Evolutionary conservation across 2,113 vertebrate genomes (phyloP), one percentile per base, ranked within the genome.

Genomic region (Callithrix jacchus): DNA sequence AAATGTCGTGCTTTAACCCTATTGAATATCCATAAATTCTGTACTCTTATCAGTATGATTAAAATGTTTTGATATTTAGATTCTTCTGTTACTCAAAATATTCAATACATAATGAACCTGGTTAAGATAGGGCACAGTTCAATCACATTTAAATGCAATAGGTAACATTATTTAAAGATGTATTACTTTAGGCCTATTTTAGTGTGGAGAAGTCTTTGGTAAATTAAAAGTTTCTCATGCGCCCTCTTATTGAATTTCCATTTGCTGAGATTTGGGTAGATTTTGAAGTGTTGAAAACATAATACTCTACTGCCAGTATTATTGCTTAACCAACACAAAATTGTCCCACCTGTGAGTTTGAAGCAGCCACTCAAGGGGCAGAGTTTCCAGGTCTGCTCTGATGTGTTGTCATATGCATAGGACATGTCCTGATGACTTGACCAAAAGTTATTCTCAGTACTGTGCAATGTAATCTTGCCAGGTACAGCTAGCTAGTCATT

Each of bases 121-220:
- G 37, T 87, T 76, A 70, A 90, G 89, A 45, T n/a, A 82, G n/a
- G 87, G 37, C 71, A 70, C 52, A 74, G 42, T 92, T 79, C 68
- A 58, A 32, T 56, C 25, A 89, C 76, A 80, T 79, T 87, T 64
- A 86, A 91, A 81, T 86, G 45, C n/a, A 92, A 12, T 58, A n/a
- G n/a, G n/a, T n/a, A 47, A 9, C 3, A 13, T 71, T 74, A n/a
- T 45, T 91, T 89, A 89, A 68, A 87, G 25, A 49, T 56, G 17
- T 49, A 3, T 70, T 86, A 16, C 73, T 58, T 95, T 86, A 93
- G 89, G 18, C 6, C 5, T 47, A 71, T 89, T 79, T 93, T 23
- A 56, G 35, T 83, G 9, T 74, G 10, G 42, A 90, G 84, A 88
- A 54, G 30, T 40, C 68, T 79, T 56, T 79, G 9, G 32, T 87